phyloP scores from a whole-genome alignment of 2,888 invertebrate species.

The Nudaria mundana region DNA sequence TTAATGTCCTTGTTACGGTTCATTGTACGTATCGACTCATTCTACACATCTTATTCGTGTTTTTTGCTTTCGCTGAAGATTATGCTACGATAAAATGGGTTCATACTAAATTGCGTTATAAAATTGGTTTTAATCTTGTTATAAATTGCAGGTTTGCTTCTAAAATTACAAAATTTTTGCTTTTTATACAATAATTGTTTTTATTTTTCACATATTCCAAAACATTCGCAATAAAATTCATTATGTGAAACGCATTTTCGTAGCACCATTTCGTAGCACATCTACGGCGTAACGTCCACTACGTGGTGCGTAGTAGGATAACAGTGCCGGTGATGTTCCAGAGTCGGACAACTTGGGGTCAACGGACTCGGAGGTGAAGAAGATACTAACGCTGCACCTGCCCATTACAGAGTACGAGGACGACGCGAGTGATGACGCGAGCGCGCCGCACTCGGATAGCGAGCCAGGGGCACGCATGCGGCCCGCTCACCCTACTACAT shows the following conservation, averaged over 20 bases:
- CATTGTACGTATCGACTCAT: constrained; percentile 22
- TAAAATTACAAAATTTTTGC: too few relatives aligned
- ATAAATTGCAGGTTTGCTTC: too few relatives aligned
- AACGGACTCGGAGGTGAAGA: constrained; percentile 96
- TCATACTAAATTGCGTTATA: constrained; percentile 13
- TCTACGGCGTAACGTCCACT: constrained; percentile 17
- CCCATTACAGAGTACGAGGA: constrained; percentile 97
- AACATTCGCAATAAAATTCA: too few relatives aligned
- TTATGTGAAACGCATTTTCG: constrained; percentile 10
- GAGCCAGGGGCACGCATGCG: constrained; percentile 64
- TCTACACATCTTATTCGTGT: constrained; percentile 18
- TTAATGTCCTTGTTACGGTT: constrained; percentile 9
- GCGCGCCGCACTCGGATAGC: constrained; percentile 81
- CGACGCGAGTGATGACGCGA: constrained; percentile 85
- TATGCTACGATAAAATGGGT: constrained; percentile 21
- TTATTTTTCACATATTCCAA: too few relatives aligned
- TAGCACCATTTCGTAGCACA: constrained; percentile 17
- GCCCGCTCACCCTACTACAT: constrained; percentile 63
- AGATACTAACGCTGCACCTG: constrained; percentile 95
- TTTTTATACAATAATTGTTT: too few relatives aligned
- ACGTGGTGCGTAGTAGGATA: background rate
- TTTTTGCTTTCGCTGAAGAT: constrained; percentile 25
- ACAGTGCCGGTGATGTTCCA: constrained; percentile 63
- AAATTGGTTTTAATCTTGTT: too few relatives aligned
- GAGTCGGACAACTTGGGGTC: constrained; percentile 97